Conservation (phyloP, 2,888 invertebrate genomes). For the Acrocera orbiculus region DNA sequence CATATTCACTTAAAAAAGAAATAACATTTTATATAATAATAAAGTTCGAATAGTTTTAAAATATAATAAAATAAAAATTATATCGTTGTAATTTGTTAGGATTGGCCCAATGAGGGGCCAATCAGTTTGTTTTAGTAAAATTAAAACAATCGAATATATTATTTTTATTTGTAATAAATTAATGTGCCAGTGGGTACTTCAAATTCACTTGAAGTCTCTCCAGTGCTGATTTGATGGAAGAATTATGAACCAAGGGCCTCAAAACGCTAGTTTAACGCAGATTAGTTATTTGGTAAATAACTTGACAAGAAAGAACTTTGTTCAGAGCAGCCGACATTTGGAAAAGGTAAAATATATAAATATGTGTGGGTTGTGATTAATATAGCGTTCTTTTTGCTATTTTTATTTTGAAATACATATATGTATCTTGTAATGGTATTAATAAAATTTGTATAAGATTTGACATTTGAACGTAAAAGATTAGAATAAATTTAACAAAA, state of each 20-base stretch:
- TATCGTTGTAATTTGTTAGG: too few relatives aligned
- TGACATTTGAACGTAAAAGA: too few relatives aligned
- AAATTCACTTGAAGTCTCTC: constrained; percentile 83
- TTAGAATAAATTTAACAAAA: too few relatives aligned
- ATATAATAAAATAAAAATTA: too few relatives aligned
- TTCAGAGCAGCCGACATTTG: constrained; percentile 76
- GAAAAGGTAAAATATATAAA: constrained; percentile 51
- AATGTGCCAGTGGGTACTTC: constrained; percentile 40
- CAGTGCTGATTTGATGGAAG: constrained; percentile 63
- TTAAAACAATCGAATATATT: constrained; percentile 35
- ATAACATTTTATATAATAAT: too few relatives aligned
- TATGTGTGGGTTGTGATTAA: not conserved
- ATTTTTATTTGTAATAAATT: constrained; percentile 12
- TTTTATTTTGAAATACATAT: too few relatives aligned
- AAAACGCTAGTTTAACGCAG: constrained; percentile 97
- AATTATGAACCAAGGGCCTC: constrained; percentile 99
- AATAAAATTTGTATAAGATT: too few relatives aligned
- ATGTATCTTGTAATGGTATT: too few relatives aligned
- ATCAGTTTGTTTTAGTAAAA: constrained; percentile 34
- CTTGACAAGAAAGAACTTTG: constrained; percentile 90
- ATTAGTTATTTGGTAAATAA: constrained; percentile 93
- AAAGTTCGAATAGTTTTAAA: too few relatives aligned
- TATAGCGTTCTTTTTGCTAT: too few relatives aligned
- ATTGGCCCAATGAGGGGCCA: constrained; percentile 22
- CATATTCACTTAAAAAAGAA: too few relatives aligned